phyloP scores from a whole-genome alignment of 2,113 vertebrate genomes.

The Myrmecophaga tridactyla region DNA sequence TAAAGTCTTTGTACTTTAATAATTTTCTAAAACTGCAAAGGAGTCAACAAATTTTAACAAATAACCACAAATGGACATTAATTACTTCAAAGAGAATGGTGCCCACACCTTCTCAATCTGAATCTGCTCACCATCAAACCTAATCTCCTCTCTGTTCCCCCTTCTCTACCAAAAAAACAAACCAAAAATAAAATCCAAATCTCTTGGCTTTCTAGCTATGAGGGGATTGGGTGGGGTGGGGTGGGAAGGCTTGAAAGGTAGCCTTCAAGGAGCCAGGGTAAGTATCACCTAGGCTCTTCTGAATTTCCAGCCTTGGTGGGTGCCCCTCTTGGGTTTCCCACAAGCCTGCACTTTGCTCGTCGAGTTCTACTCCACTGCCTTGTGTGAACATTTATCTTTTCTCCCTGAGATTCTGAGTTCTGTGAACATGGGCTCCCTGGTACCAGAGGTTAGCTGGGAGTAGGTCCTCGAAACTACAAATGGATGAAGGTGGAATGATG shows the following conservation, averaged over 20 bases:
- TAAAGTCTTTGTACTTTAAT: background rate
- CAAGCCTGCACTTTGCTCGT: background rate
- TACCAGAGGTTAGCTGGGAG: too few species aligned
- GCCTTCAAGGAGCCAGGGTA: background rate
- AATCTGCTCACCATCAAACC: background rate
- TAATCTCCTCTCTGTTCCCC: background rate
- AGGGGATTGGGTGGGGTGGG: rapidly evolving
- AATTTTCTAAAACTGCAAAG: background rate
- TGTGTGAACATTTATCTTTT: rapidly evolving
- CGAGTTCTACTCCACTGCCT: background rate
- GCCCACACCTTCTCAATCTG: background rate
- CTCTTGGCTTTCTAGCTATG: background rate
- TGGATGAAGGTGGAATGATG: rapidly evolving
- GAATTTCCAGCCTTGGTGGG: too few species aligned
- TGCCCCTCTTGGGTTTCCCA: background rate
- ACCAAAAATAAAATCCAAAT: background rate
- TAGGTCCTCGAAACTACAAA: background rate
- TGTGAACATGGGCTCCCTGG: background rate
- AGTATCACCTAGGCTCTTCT: background rate
- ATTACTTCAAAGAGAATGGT: background rate
- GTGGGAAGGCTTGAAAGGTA: background rate
- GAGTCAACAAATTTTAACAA: background rate
- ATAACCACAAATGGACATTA: background rate
- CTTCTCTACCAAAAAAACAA: too few species aligned
- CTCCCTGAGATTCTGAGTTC: background rate